A percentile compares a stretch with the other conserved stretches of the same genome.
These are phyloP conservation scores for Wasmannia auropunctata DNA, from an alignment of 1,140 invertebrate genomes.

Conservation along the genomic window DNA sequence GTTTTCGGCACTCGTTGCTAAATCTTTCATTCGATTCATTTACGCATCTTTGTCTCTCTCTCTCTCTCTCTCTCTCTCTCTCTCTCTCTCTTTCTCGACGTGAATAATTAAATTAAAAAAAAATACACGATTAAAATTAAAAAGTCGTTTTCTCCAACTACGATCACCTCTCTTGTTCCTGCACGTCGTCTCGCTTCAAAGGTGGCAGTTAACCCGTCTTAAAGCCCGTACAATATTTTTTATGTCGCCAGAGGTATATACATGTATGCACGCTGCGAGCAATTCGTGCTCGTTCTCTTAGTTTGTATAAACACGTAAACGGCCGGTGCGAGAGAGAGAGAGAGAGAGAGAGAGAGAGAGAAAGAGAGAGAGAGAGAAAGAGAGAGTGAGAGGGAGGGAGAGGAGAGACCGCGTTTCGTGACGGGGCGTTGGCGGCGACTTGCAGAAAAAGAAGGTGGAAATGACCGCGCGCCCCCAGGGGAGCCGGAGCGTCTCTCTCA, in stretches of 20 bases:
- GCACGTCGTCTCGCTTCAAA: background rate
- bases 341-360: no score
- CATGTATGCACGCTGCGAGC: slow-evolving; percentile 20
- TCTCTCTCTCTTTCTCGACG: no score
- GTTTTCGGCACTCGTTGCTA: background rate
- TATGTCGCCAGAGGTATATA: slow-evolving; percentile 49
- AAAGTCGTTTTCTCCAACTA: background rate
- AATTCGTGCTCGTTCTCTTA: slow-evolving; percentile 53
- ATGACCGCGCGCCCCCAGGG: slow-evolving; percentile 19
- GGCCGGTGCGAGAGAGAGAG: background rate
- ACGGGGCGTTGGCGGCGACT: background rate
- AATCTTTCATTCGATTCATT: background rate
- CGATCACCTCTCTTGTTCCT: background rate
- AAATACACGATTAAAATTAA: background rate
- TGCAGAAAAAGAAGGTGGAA: slow-evolving; percentile 35
- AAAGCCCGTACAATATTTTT: slow-evolving; percentile 48
- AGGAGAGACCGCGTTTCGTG: slow-evolving; percentile 31
- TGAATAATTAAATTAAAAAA: background rate
- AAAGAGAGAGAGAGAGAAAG: no score
- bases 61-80: no score
- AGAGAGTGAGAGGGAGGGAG: no score
- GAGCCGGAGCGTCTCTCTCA: slow-evolving; percentile 50
- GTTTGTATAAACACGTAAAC: slow-evolving; percentile 53
- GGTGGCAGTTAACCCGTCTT: slow-evolving; percentile 56
- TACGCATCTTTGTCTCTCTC: no score